Percentiles rank a stretch among this genome's conserved stretches.
Evolutionary conservation across 2,113 vertebrate species (phyloP).

Genomic region (Thalassoma bifasciatum): DNA sequence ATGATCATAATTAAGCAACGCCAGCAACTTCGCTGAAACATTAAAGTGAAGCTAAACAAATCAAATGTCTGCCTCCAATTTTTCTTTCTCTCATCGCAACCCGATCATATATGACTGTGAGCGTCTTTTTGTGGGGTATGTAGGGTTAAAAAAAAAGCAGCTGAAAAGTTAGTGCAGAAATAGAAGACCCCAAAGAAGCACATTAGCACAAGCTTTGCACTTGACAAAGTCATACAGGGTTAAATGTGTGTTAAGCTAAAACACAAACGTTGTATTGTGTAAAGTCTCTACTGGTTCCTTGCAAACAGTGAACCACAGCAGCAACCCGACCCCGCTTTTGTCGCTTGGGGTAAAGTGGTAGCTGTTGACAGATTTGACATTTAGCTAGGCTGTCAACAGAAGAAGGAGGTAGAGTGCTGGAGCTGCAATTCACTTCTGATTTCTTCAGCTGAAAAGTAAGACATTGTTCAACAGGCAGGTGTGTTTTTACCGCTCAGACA

Average conservation of each 20-base stretch:
- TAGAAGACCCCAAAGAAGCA: not conserved
- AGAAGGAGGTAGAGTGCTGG: conserved; percentile 32
- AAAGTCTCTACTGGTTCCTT: conserved; percentile 54
- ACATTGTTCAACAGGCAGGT: conserved; percentile 30
- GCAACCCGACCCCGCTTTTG: conserved; percentile 79
- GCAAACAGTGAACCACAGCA: conserved; percentile 66
- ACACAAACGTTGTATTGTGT: conserved; percentile 58
- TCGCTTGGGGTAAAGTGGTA: conserved; percentile 78
- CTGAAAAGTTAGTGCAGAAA: not conserved
- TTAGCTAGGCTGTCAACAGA: conserved; percentile 68
- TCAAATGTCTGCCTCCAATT: no score
- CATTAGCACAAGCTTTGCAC: conserved; percentile 3
- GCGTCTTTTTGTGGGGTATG: not conserved
- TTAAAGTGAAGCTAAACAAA: no score
- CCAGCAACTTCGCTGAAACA: no score
- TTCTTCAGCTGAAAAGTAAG: conserved; percentile 28
- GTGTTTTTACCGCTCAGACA: conserved; percentile 35
- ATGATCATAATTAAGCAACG: no score
- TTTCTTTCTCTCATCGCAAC: not conserved
- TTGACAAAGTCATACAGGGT: not conserved
- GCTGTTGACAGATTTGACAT: conserved; percentile 82
- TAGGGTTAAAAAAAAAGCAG: not conserved
- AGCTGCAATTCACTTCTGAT: conserved; percentile 39
- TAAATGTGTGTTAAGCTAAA: conserved; percentile 39
- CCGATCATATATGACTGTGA: not conserved